Conservation (phyloP, 2,888 invertebrate genomes). For the Ophion slaviceki region DNA sequence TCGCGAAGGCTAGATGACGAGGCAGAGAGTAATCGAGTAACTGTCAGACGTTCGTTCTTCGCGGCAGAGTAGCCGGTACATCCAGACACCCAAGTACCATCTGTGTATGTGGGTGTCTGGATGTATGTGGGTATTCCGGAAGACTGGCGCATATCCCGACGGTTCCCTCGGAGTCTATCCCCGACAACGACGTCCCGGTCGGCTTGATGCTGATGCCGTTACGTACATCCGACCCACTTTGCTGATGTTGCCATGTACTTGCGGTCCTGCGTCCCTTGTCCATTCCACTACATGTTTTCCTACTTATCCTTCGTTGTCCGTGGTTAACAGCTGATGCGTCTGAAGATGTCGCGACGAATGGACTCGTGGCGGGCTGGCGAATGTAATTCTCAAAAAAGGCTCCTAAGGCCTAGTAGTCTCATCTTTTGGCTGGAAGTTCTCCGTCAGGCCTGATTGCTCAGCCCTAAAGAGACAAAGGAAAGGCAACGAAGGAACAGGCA, state of each 20-base stretch:
- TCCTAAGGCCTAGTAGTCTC: not conserved
- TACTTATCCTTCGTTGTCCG: slow-evolving; percentile 35
- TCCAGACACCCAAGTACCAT: slow-evolving; percentile 11
- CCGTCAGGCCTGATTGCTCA: not conserved
- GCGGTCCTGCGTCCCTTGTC: slow-evolving; percentile 33
- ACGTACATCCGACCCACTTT: slow-evolving; percentile 53
- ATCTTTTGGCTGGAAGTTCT: not conserved
- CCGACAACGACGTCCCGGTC: slow-evolving; percentile 47
- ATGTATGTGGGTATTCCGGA: slow-evolving; percentile 16
- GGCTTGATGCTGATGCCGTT: slow-evolving; percentile 45
- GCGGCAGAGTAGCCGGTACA: slow-evolving; percentile 42
- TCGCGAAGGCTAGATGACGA: slow-evolving; percentile 72
- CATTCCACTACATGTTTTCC: slow-evolving; percentile 43
- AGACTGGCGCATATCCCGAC: slow-evolving; percentile 53
- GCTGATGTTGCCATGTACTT: slow-evolving; percentile 46
- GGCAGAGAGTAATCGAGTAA: slow-evolving; percentile 74
- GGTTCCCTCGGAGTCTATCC: slow-evolving; percentile 53
- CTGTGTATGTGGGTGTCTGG: too few species aligned
- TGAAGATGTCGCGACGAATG: slow-evolving; percentile 43
- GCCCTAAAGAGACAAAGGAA: not conserved
- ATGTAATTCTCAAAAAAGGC: slow-evolving; percentile 16
- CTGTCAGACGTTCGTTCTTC: slow-evolving; percentile 66
- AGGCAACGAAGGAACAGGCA: not conserved
- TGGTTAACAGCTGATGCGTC: slow-evolving; percentile 46
- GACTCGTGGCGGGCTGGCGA: not conserved